Percentiles rank a stretch among this genome's conserved stretches.
Conservation (phyloP, 2,888 invertebrate genomes). For the Orthonevra nobilis region DNA sequence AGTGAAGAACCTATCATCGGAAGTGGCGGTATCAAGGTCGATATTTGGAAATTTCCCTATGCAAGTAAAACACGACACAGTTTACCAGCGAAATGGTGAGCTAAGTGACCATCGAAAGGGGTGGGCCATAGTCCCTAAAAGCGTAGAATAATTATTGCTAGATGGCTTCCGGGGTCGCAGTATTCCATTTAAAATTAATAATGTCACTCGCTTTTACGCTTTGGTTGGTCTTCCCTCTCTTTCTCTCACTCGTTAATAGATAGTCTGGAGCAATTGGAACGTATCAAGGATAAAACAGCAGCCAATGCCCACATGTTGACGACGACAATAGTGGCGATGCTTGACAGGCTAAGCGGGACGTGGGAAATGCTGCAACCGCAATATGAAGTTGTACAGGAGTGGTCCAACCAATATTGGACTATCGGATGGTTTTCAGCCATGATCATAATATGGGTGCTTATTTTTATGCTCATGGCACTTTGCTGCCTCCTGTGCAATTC, state of each 20-base stretch:
- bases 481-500: constrained; percentile 79
- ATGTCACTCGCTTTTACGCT: constrained; percentile 4
- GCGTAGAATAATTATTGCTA: neutral
- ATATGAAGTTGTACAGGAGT: constrained; percentile 76
- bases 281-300: constrained; percentile 78
- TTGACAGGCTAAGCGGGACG: constrained; percentile 76
- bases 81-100: constrained; percentile 79
- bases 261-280: constrained; percentile 79
- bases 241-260: constrained; percentile 72
- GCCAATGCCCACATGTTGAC: constrained; percentile 79
- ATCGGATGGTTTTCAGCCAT: constrained; percentile 77
- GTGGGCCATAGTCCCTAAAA: neutral
- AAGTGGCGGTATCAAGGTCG: constrained; percentile 79
- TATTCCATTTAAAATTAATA: constrained; percentile 17
- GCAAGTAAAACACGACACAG: constrained; percentile 79
- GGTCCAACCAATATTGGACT: constrained; percentile 78
- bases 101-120: too few relatives aligned
- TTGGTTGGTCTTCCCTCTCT: neutral
- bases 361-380: constrained; percentile 77
- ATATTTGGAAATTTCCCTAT: constrained; percentile 79
- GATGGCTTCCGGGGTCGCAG: neutral
- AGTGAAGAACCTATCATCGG: constrained; percentile 79
- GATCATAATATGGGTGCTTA: constrained; percentile 77
- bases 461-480: constrained; percentile 78
- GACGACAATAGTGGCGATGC: constrained; percentile 76